These are phyloP conservation scores for Venturia canescens DNA, from an alignment of 1,140 invertebrate species.

Conservation along the genomic window DNA sequence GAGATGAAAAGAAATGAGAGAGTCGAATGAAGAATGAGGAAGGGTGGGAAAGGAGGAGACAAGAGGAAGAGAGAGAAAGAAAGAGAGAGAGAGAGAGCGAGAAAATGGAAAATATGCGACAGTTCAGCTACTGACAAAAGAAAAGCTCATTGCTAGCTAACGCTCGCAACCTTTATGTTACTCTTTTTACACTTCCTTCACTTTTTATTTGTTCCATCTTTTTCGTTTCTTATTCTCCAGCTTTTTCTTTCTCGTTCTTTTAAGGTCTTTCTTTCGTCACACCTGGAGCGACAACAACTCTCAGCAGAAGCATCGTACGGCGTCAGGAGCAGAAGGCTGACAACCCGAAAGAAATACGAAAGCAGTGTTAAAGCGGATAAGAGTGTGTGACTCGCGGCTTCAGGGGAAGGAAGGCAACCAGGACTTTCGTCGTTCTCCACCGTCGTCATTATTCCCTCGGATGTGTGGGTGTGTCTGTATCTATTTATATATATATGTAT, in stretches of 20 bases:
- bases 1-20: not conserved
- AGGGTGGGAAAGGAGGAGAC: too few relatives aligned
- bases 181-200: not conserved
- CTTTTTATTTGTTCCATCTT: constrained; percentile 25
- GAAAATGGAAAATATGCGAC: not conserved
- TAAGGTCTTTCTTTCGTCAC: not conserved
- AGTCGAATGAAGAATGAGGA: not conserved
- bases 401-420: not conserved
- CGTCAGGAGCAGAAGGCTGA: constrained; percentile 18
- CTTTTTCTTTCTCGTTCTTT: constrained; percentile 22
- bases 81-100: not conserved
- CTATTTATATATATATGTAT: not conserved
- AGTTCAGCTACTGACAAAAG: not conserved
- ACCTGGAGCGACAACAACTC: constrained; percentile 25
- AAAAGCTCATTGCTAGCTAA: not conserved
- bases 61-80: not conserved
- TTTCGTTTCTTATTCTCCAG: not conserved
- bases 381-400: not conserved
- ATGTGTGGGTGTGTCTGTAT: not conserved
- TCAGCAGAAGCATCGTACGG: constrained; percentile 27
- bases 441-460: not conserved
- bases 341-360: constrained; percentile 34
- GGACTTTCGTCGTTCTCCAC: not conserved
- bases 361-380: constrained; percentile 29
- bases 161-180: not conserved